Evolutionary conservation across 2,797 vertebrate species (phyloP).

Genomic region (Chanos chanos): DNA sequence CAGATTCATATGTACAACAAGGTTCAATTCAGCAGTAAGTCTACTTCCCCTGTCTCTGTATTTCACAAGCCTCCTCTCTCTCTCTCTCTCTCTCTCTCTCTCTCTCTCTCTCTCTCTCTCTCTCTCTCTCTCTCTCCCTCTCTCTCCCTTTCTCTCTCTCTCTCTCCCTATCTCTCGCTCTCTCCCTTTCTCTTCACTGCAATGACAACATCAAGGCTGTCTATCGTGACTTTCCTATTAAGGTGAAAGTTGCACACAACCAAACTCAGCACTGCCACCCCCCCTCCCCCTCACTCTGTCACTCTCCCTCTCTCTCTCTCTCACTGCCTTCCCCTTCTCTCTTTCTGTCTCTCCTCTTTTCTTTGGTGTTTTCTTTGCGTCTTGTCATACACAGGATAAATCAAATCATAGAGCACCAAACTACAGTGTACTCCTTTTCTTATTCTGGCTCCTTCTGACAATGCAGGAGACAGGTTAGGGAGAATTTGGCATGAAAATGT

Average conservation of each 20-base stretch:
- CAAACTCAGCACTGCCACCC: slow-evolving; percentile 56
- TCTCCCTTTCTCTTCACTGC: no score
- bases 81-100: neutral
- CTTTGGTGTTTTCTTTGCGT: slow-evolving; percentile 52
- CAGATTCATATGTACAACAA: no score
- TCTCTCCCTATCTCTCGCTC: slow-evolving; percentile 42
- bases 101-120: neutral
- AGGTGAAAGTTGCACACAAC: slow-evolving; percentile 59
- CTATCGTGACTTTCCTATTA: no score
- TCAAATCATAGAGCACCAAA: slow-evolving; percentile 60
- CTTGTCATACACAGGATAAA: slow-evolving; percentile 55
- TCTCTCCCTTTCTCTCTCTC: slow-evolving; percentile 35
- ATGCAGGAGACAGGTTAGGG: slow-evolving; percentile 45
- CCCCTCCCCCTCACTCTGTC: slow-evolving; percentile 44
- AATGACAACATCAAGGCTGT: no score
- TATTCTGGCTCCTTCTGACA: slow-evolving; percentile 54
- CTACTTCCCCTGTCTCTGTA: no score
- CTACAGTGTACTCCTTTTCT: slow-evolving; percentile 41
- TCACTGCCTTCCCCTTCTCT: neutral
- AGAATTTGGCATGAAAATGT: slow-evolving; percentile 36
- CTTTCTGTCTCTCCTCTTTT: neutral
- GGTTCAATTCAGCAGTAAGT: no score
- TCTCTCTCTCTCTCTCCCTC: no score
- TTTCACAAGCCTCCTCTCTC: neutral
- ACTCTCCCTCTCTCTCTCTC: no score